Evolutionary conservation across 2,888 invertebrate genomes (phyloP).

Genomic region (Odontomyia ornata): DNA sequence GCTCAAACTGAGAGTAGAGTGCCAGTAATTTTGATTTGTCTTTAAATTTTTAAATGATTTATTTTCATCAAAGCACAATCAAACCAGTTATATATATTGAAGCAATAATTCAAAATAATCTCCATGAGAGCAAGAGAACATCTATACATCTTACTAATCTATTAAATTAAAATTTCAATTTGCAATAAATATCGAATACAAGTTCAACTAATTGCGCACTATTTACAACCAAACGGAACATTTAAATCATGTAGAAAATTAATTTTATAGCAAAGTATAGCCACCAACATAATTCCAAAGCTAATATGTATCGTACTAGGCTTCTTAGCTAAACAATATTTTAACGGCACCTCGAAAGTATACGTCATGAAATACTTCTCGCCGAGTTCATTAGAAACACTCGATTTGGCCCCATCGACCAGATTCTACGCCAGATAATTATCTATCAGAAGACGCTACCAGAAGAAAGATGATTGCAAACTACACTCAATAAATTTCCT

Average conservation of each 20-base stretch:
- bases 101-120: no score
- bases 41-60: no score
- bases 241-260: constrained; percentile 25
- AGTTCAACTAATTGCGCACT: constrained; percentile 2
- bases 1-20: no score
- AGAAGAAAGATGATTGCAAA: constrained; percentile 30
- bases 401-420: background rate
- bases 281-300: background rate
- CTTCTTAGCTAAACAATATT: background rate
- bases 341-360: background rate
- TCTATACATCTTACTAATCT: no score
- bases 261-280: background rate
- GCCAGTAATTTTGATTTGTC: no score
- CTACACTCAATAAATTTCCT: constrained; percentile 38
- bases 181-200: constrained; percentile 7
- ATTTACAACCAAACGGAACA: background rate
- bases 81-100: no score
- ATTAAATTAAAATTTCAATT: background rate
- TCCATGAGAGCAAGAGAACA: no score
- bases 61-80: no score
- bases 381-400: constrained; percentile 9
- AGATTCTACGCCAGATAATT: background rate
- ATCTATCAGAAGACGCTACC: background rate
- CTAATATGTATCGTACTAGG: background rate
- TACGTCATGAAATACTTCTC: constrained; percentile 5